Conservation (phyloP, 2,113 vertebrate genomes). For the Globicephala melas region DNA sequence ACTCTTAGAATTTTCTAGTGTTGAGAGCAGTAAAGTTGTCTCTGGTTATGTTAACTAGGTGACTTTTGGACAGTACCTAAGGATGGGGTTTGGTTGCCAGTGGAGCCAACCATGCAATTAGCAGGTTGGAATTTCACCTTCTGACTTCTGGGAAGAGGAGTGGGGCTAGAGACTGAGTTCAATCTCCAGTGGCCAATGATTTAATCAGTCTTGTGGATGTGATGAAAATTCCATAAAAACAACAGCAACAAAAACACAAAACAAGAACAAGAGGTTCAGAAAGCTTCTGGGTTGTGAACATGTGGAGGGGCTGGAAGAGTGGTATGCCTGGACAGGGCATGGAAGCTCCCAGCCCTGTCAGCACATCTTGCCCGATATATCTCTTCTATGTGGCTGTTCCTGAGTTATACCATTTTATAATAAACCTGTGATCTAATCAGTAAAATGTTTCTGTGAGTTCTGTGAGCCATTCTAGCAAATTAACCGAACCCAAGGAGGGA, state of each 20-base stretch:
- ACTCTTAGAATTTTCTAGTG: background rate
- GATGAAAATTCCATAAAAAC: background rate
- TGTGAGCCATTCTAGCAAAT: background rate
- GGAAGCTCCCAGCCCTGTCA: background rate
- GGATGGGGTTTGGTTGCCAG: background rate
- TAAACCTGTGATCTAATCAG: background rate
- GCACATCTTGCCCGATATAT: accelerated
- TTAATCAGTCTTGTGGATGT: background rate
- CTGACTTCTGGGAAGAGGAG: background rate
- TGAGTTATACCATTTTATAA: background rate
- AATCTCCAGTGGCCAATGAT: background rate
- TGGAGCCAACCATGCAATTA: background rate
- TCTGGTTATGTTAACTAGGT: background rate
- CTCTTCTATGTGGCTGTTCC: background rate
- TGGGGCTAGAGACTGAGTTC: background rate
- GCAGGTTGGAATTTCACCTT: background rate
- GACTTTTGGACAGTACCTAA: background rate
- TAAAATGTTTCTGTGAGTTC: background rate
- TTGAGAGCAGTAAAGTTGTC: background rate
- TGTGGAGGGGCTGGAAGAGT: background rate
- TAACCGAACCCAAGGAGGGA: background rate
- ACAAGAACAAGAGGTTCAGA: background rate
- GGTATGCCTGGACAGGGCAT: background rate
- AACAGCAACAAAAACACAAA: background rate
- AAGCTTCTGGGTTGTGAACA: background rate